Base-by-base conservation (phyloP, 2,113 vertebrate genomes). In the Gorsachius goisagi region DNA sequence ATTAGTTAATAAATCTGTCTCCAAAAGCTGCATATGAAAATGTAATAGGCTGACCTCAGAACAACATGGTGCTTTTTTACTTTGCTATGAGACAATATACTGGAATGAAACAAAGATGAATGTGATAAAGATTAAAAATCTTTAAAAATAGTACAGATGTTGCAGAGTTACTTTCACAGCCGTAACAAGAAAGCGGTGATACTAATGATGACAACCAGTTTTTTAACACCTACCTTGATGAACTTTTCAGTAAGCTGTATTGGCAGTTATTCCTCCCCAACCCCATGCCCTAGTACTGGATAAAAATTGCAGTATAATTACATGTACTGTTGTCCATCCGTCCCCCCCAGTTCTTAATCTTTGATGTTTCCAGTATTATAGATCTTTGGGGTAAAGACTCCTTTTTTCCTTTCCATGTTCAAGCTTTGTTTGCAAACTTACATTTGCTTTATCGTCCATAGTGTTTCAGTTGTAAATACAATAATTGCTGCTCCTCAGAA, bases 1-100 rank as follows among this genome's bases (percentile, higher is more conserved):
- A 92, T 95, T 90, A 75, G 56, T 91, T 88, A 85, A 74, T 93
- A 93, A 93, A 95, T 93, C 90, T 90, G 37, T 50, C 93, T 96
- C 52, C 41, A 20, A 0, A 19, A 75, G 88, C 88, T 88, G 88
- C 49, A 53, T 60, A 59, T 63, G 88, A 78, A 37, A 73, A 63
- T 85, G 45, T 62, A 28, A 78, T n/a, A n/a, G 9, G 60, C 74
- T 80, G 45, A 27, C 69, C 69, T 45, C 3, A 7, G 59, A 49
- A 85, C 12, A 11, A 44, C 33, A 2, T 11, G 30, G 20, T 30
- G 90, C 27, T 53, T 81, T 68, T 66, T 69, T 12, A 26, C 64
- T 91, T 77, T 52, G 15, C 8, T 39, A 2, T 3, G 85, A 67
- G 81, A 45, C 32, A 58, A 19, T 24, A 24, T 9, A 12, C 56